Base-by-base conservation (phyloP, 2,888 invertebrate species). In the Acleris emargana region DNA sequence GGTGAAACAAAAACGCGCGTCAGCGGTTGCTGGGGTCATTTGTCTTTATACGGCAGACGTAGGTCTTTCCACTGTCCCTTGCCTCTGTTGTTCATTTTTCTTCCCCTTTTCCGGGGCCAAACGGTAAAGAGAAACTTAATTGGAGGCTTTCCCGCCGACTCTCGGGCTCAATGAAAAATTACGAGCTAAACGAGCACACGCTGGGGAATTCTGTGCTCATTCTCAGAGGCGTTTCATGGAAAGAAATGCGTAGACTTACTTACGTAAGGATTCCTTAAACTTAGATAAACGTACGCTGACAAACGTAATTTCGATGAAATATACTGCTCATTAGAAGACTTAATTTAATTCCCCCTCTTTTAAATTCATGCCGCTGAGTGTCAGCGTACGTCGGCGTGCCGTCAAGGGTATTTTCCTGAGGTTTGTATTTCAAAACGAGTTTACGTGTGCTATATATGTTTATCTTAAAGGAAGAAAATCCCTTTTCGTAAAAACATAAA, bases 51-150 rank as follows among this genome's bases (percentile, higher is more conserved):
- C 81, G 76, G 77, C 63, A 69, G 69, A 73, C 70, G 72, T 76
- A 75, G 76, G 76, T 76, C 74, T 71, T 75, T 76, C 74, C 78
- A 76, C 84, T 87, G 88, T 88, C 89, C 88, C 83, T 79, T 79
- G 81, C 78, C 81, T 80, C 76, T 81, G 86, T 85, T 89, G 89
- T 87, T 86, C 87, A 90, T 91, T 90, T 91, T 87, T 90, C 90
- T 89, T 87, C 81, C 84, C 85, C 79, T 80, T 87, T 87, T 82
- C 82, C 79, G 83, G 79, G 80, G 78, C 81, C 84, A 87, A 88
- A 87, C 87, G 86, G 87, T 87, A 91, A 91, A 91, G 91, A 90
- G 92, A 91, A 91, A 91, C 91, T 91, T 91, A 92, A 92, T 92
- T 92, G 92, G 88, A 87, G 91, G 91, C 88, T 87, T 89, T 88